Percentiles rank a stretch among this genome's conserved stretches.
Conservation (phyloP, 2,888 invertebrate genomes). For the Andrena praecox region DNA sequence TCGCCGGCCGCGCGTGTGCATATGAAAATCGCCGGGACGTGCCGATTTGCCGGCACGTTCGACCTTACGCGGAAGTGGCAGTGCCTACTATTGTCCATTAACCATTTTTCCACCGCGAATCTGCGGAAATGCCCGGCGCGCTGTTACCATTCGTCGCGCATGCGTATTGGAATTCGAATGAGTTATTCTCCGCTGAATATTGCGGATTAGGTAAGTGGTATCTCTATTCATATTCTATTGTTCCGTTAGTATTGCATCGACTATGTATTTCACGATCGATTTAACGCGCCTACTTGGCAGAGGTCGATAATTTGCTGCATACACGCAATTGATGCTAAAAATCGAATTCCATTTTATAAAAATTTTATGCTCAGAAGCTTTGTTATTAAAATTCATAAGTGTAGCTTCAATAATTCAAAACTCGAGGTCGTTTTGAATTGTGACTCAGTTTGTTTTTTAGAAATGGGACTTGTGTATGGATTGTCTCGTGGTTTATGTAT, state of each 20-base stretch:
- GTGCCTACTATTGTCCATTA: constrained; percentile 55
- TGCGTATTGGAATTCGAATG: constrained; percentile 15
- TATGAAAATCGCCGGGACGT: constrained; percentile 58
- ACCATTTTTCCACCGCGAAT: constrained; percentile 50
- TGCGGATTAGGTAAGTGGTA: neutral
- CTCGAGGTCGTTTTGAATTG: too few relatives aligned
- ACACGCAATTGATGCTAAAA: too few relatives aligned
- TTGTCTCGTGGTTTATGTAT: too few relatives aligned
- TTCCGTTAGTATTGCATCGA: neutral
- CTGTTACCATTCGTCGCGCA: constrained; percentile 51
- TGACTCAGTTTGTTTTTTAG: too few relatives aligned
- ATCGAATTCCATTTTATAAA: too few relatives aligned
- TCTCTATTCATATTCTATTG: neutral
- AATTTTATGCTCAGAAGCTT: too few relatives aligned
- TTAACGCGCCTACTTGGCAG: too few relatives aligned
- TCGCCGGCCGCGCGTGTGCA: constrained; percentile 11
- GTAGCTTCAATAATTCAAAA: too few relatives aligned
- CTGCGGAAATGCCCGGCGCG: constrained; percentile 25
- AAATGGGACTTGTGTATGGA: too few relatives aligned
- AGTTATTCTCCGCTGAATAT: neutral
- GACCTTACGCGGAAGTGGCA: constrained; percentile 27
- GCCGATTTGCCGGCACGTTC: constrained; percentile 40
- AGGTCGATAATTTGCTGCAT: too few relatives aligned
- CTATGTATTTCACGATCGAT: too few relatives aligned
- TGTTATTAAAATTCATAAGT: too few relatives aligned